phyloP scores from a whole-genome alignment of 2,113 vertebrate species.

The Nerophis ophidion region DNA sequence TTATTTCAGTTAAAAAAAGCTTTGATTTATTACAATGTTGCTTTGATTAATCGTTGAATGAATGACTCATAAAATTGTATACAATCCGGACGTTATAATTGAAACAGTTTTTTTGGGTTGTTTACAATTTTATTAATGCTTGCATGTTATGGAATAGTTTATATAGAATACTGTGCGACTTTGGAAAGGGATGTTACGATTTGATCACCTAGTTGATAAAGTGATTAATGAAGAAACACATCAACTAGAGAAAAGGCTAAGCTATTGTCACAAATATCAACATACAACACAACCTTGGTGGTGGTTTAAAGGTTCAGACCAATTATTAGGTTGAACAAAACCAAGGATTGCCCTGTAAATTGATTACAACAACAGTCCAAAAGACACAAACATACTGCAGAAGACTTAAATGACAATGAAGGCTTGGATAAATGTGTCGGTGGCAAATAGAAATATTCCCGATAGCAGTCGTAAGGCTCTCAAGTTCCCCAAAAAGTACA shows the following conservation, averaged over 20 bases:
- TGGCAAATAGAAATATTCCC: neutral
- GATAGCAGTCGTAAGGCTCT: neutral
- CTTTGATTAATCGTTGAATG: too few species aligned
- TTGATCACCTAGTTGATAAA: neutral
- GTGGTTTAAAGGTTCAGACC: neutral
- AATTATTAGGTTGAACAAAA: neutral
- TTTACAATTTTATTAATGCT: neutral
- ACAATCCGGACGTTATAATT: too few species aligned
- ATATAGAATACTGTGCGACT: too few species aligned
- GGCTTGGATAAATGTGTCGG: neutral
- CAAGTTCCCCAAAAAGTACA: neutral
- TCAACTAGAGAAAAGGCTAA: neutral
- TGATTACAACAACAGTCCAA: neutral
- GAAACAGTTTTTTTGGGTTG: constrained; percentile 2
- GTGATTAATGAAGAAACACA: neutral
- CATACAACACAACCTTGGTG: neutral
- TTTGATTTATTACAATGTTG: too few species aligned
- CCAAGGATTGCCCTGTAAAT: neutral
- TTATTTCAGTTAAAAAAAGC: too few species aligned
- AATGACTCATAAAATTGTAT: too few species aligned
- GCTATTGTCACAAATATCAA: neutral
- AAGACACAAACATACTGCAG: neutral
- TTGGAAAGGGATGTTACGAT: neutral
- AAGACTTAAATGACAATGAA: neutral
- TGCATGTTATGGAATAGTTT: too few species aligned